Base-by-base conservation (phyloP, 2,113 vertebrate species). In the Leptosomus discolor region DNA sequence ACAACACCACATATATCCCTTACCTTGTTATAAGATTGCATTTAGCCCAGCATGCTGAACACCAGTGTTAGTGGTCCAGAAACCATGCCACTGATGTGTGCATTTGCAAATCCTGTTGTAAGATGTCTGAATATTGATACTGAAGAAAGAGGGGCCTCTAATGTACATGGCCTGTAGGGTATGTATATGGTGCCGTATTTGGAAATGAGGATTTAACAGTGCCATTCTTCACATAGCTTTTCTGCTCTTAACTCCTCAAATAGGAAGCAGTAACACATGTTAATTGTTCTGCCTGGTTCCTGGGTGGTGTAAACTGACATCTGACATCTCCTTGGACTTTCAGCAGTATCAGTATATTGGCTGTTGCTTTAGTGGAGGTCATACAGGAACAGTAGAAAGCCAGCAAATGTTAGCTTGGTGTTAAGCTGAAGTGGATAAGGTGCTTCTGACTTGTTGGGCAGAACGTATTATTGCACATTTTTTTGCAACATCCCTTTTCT, bases 181-280 rank as follows among this genome's bases (percentile, higher is more conserved):
- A 20, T 87, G 57, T 41, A 7, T 68, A 6, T 73, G 67, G 77
- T 92, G 64, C 78, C 78, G 26, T 88, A 76, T 84, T 67, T 89
- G 85, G 91, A 86, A 92, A 73, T 79, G 34, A 83, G 61, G 45
- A 76, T 88, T 94, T 83, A 69, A 84, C 48, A 27, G 57, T 85
- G 54, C 67, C 70, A 77, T 77, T 69, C 94, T 96, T 95, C 87
- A 92, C 94, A 85, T 95, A 93, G 80, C 65, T 85, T 78, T 94
- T 95, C 75, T 93, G 45, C 63, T 92, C 45, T 63, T 77, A 88
- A 80, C 67, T 80, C 56, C 58, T 77, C 53, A 58, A 90, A 89
- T 89, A 63, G 88, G 95, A 95, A 88, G 64, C 54, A 87, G 83
- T 79, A 46, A 93, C 97, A 97, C 84, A 88, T 97, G 85, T 95